phyloP scores from a whole-genome alignment of 2,888 invertebrate species.

The Reticulitermes lucifugus region DNA sequence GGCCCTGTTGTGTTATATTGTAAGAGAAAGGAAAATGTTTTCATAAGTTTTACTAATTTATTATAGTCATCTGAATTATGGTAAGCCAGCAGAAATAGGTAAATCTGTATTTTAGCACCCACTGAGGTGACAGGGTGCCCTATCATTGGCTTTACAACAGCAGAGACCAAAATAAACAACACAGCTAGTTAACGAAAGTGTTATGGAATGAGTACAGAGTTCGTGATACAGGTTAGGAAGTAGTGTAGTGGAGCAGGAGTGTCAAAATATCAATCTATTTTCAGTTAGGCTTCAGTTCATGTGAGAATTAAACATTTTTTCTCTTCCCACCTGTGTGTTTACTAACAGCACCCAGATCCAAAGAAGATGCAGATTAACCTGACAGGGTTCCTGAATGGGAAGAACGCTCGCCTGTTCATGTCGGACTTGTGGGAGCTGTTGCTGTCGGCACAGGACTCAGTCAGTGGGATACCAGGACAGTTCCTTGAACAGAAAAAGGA shows the following conservation, averaged over 20 bases:
- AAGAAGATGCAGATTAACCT: slow-evolving; percentile 99
- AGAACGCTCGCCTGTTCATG: slow-evolving; percentile 97
- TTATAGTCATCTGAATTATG: no score
- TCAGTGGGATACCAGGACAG: slow-evolving; percentile 94
- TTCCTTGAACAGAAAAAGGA: slow-evolving; percentile 97
- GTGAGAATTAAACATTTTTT: slow-evolving; percentile 34
- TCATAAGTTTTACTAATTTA: no score
- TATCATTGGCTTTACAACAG: no score
- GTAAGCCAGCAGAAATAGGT: no score
- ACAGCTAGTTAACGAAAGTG: no score
- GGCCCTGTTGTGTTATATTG: no score
- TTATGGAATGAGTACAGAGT: no score
- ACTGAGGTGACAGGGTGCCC: no score
- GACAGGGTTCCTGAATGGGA: slow-evolving; percentile 98
- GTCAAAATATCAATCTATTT: neutral
- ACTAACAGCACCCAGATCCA: slow-evolving; percentile 90
- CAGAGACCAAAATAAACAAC: no score
- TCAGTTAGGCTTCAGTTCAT: neutral
- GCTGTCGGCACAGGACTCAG: slow-evolving; percentile 94
- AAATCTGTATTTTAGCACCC: no score
- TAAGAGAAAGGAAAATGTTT: no score
- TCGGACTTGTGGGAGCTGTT: slow-evolving; percentile 96
- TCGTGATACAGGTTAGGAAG: neutral
- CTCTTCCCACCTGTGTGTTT: slow-evolving; percentile 49
- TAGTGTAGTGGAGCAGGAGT: neutral